Percentiles rank a stretch among this genome's conserved stretches.
These are phyloP conservation scores for Clarias gariepinus DNA, from an alignment of 2,113 vertebrate species.

Conservation along the genomic window DNA sequence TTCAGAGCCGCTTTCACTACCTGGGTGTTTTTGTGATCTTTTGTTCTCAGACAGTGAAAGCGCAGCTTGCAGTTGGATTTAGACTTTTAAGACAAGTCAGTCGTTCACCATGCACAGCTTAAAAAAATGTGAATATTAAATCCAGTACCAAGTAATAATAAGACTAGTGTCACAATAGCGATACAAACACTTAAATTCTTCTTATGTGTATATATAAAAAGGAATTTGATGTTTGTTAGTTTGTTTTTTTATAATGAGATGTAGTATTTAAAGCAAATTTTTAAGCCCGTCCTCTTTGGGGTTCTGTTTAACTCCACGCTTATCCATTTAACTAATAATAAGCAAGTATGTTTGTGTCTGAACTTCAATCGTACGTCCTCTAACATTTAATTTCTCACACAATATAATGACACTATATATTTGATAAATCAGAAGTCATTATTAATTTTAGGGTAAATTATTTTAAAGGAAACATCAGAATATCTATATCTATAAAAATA, in stretches of 20 bases:
- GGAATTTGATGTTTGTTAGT: neutral
- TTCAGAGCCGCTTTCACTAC: neutral
- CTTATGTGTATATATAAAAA: neutral
- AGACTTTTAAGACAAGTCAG: neutral
- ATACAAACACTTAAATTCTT: neutral
- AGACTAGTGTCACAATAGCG: neutral
- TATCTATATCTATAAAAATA: neutral
- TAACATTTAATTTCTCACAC: neutral
- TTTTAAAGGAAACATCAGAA: neutral
- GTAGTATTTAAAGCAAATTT: neutral
- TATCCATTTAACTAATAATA: neutral
- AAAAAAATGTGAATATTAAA: neutral
- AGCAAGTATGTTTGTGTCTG: neutral
- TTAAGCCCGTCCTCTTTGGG: neutral
- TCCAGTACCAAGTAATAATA: neutral
- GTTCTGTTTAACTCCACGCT: neutral
- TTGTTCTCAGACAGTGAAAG: neutral
- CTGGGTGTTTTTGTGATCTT: neutral
- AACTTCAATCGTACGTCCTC: neutral
- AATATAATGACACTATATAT: neutral
- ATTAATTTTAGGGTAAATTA: neutral
- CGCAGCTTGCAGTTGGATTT: neutral
- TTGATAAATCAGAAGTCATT: neutral
- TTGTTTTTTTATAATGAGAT: neutral
- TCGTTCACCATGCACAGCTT: neutral